phyloP scores from a whole-genome alignment of 2,888 invertebrate species.

The Eurytoma adleriae region DNA sequence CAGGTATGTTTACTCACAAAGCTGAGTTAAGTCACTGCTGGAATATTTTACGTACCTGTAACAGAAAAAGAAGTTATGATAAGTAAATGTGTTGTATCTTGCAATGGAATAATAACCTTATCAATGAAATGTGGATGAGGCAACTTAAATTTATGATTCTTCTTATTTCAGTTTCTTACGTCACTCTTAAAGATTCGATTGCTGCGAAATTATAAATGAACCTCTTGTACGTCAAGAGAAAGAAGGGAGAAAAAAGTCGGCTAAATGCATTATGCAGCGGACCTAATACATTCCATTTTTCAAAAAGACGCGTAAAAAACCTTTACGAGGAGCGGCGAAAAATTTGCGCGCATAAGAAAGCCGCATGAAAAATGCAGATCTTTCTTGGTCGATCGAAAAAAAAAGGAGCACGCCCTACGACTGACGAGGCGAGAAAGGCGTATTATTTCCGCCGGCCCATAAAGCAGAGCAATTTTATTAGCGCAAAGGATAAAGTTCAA shows the following conservation, averaged over 20 bases:
- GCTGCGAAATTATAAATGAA: too few species aligned
- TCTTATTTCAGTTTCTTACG: too few species aligned
- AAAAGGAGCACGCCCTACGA: not conserved
- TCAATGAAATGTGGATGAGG: too few species aligned
- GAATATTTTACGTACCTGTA: slow-evolving; percentile 25
- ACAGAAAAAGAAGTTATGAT: slow-evolving; percentile 9
- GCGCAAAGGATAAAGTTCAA: slow-evolving; percentile 49
- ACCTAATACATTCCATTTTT: too few species aligned
- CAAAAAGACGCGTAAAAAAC: not conserved
- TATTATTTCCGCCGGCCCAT: slow-evolving; percentile 33
- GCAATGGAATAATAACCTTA: too few species aligned
- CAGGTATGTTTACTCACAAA: too few species aligned
- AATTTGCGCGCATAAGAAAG: not conserved
- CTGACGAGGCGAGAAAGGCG: slow-evolving; percentile 4
- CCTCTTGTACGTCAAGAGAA: not conserved
- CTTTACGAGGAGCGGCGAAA: not conserved
- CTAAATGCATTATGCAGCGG: too few species aligned
- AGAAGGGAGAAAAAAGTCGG: too few species aligned
- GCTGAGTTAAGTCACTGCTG: not conserved
- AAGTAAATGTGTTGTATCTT: too few species aligned
- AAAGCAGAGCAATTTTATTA: slow-evolving; percentile 48
- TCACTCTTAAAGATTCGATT: too few species aligned
- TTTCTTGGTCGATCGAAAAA: not conserved
- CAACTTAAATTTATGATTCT: too few species aligned
- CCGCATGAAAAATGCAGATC: not conserved